Percentiles rank a stretch among this genome's conserved stretches.
These are phyloP conservation scores for Gnathonemus echidnorhynchus DNA, from an alignment of 2,113 vertebrate genomes.

Conservation along the genomic window DNA sequence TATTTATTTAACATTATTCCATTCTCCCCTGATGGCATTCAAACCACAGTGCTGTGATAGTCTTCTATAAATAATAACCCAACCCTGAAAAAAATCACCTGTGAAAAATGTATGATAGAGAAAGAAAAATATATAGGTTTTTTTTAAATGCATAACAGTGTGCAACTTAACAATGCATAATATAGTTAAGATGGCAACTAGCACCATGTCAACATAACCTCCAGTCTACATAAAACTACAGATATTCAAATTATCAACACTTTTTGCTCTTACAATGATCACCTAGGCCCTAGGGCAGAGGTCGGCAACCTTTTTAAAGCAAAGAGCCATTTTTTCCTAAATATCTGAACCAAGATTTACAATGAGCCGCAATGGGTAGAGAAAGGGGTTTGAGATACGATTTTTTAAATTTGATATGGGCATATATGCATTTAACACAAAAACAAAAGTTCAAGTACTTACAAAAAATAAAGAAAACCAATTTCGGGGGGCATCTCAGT, in stretches of 20 bases:
- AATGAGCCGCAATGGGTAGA: no score
- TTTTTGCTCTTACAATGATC: not conserved
- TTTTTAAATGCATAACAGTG: not conserved
- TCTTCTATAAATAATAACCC: not conserved
- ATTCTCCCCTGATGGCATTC: not conserved
- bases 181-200: not conserved
- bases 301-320: no score
- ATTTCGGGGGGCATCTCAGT: no score
- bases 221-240: not conserved
- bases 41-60: not conserved
- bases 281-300: not conserved
- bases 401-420: no score
- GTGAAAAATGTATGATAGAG: not conserved
- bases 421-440: no score
- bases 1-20: not conserved
- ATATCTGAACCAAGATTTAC: no score
- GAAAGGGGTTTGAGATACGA: no score
- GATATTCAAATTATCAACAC: not conserved
- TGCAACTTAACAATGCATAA: not conserved
- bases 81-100: not conserved
- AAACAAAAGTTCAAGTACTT: no score
- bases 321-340: no score
- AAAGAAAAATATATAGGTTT: not conserved
- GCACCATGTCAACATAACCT: not conserved
- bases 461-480: no score